phyloP scores from a whole-genome alignment of 2,797 vertebrate genomes.

The Spea hammondii region DNA sequence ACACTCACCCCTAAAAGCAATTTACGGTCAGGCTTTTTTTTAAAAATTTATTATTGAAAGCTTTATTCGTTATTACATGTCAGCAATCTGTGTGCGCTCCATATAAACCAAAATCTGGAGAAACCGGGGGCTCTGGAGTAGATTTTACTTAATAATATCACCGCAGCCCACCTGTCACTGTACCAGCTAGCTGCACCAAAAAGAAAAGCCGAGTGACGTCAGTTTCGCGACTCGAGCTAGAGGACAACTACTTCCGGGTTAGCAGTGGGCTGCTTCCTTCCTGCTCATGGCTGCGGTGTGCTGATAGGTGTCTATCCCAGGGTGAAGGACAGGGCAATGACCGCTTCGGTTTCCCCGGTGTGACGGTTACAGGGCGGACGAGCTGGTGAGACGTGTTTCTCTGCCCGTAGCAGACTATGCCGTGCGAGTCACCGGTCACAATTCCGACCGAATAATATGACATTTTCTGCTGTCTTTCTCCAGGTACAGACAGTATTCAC shows the following conservation, averaged over 20 bases:
- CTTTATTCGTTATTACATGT: too few species aligned
- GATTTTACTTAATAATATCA: too few species aligned
- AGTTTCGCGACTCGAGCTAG: background rate
- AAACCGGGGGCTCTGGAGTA: too few species aligned
- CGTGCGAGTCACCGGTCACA: background rate
- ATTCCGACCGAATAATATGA: background rate
- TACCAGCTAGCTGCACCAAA: too few species aligned
- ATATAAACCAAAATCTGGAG: too few species aligned
- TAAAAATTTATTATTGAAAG: too few species aligned
- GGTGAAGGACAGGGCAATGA: conserved; percentile 22
- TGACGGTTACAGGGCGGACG: background rate
- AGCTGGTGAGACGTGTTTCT: background rate
- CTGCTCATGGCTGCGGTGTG: conserved; percentile 12
- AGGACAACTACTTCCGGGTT: conserved; percentile 4
- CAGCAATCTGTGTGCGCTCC: too few species aligned
- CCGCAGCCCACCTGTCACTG: too few species aligned
- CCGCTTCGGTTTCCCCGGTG: background rate
- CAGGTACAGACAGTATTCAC: background rate
- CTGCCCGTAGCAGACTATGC: background rate
- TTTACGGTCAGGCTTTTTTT: too few species aligned
- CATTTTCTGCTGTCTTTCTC: background rate
- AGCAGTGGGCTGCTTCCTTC: background rate
- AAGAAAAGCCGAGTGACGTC: too few species aligned
- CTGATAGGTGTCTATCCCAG: background rate
- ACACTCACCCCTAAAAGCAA: too few species aligned